Percentiles rank a stretch among this genome's conserved stretches.
Evolutionary conservation across 1,140 invertebrate genomes (phyloP).

Genomic region (Aplysia californica): DNA sequence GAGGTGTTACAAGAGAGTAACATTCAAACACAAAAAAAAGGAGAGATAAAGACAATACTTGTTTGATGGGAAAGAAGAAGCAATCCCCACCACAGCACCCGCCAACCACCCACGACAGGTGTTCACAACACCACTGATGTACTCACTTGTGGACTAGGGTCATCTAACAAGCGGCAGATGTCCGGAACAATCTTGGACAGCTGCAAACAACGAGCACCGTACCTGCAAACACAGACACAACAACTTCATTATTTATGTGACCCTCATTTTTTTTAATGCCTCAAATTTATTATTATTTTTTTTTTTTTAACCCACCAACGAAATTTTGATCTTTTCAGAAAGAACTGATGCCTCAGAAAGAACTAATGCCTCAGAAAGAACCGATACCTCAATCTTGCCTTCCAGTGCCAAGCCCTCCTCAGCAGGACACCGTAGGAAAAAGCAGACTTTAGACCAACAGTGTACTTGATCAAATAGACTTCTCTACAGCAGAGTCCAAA

Average conservation of each 20-base stretch:
- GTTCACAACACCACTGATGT: too few species aligned
- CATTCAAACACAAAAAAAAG: too few species aligned
- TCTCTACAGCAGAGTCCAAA: too few species aligned
- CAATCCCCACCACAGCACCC: too few species aligned
- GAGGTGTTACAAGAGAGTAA: too few species aligned
- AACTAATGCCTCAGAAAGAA: background rate
- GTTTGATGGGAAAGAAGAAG: too few species aligned
- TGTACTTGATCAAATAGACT: too few species aligned
- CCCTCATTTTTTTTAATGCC: background rate
- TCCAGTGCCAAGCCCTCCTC: too few species aligned
- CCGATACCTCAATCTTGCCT: background rate
- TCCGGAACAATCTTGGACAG: constrained; percentile 84
- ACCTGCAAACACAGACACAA: constrained; percentile 70
- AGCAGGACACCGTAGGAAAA: too few species aligned
- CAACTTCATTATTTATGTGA: background rate
- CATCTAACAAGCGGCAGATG: constrained; percentile 86
- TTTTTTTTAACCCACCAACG: background rate
- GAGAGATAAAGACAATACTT: too few species aligned
- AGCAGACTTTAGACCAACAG: too few species aligned
- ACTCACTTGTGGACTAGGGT: constrained; percentile 87
- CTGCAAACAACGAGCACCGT: constrained; percentile 84
- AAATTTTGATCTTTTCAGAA: background rate
- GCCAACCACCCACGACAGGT: too few species aligned
- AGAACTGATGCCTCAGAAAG: background rate
- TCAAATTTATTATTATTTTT: background rate